Evolutionary conservation across 1,140 invertebrate species (phyloP).

Genomic region (Lepidurus apus): DNA sequence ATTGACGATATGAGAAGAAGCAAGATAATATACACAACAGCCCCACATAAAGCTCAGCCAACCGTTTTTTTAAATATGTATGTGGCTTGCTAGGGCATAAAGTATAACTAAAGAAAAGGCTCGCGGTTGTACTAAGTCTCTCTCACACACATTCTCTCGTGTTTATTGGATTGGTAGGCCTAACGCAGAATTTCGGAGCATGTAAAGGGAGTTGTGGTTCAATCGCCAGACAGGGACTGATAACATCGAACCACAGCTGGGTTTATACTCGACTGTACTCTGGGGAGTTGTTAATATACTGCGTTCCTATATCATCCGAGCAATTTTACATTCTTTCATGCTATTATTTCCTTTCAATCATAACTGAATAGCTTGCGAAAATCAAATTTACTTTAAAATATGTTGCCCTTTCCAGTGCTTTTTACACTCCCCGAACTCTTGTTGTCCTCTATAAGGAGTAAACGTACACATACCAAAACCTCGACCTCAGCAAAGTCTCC

Average conservation of each 20-base stretch:
- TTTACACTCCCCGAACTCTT: too few species aligned
- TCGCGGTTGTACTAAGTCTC: not conserved
- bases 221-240: not conserved
- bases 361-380: not conserved
- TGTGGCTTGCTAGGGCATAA: not conserved
- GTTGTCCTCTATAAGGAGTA: not conserved
- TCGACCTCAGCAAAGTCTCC: not conserved
- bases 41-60: not conserved
- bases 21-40: not conserved
- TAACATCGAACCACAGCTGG: constrained; percentile 14
- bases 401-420: too few species aligned
- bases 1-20: not conserved
- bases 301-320: not conserved
- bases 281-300: not conserved
- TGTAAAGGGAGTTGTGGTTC: not conserved
- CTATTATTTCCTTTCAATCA: too few species aligned
- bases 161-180: not conserved
- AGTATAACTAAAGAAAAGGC: not conserved
- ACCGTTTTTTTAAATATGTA: not conserved
- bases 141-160: too few species aligned
- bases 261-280: not conserved
- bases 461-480: not conserved
- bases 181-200: not conserved
- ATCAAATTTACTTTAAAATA: not conserved
- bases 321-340: not conserved